Conservation (phyloP, 2,888 invertebrate genomes). For the Meta bourneti region DNA sequence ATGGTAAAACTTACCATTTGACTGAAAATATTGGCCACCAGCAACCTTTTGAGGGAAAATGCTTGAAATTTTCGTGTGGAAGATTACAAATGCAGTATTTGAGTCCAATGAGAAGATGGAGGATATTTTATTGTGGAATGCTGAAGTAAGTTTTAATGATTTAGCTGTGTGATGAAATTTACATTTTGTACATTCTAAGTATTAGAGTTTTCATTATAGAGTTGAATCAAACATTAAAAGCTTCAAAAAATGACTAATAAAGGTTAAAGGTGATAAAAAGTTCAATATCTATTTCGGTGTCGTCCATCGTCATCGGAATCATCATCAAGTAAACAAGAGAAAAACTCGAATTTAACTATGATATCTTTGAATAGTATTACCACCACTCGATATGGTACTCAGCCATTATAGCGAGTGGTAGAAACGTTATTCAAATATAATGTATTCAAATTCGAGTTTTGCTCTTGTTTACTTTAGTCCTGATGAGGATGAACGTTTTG, state of each 20-base stretch:
- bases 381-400: too few species aligned
- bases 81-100: constrained; percentile 51
- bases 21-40: constrained; percentile 21
- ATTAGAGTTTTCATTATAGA: background rate
- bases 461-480: too few species aligned
- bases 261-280: too few species aligned
- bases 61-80: constrained; percentile 37
- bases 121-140: constrained; percentile 54
- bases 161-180: background rate
- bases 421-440: too few species aligned
- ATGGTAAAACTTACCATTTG: constrained; percentile 47
- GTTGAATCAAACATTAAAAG: background rate
- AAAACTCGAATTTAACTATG: too few species aligned
- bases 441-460: too few species aligned
- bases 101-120: constrained; percentile 58
- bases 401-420: too few species aligned
- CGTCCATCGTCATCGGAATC: too few species aligned
- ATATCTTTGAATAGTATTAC: too few species aligned
- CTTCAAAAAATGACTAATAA: background rate
- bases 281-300: too few species aligned
- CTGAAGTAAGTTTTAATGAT: constrained; percentile 27
- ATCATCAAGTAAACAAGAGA: too few species aligned
- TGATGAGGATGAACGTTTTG: too few species aligned
- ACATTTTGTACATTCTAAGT: background rate
- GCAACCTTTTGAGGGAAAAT: constrained; percentile 11